Percentiles rank a stretch among this genome's conserved stretches.
phyloP scores from a whole-genome alignment of 2,113 vertebrate genomes.

The Ophthalmolycus amberensis region DNA sequence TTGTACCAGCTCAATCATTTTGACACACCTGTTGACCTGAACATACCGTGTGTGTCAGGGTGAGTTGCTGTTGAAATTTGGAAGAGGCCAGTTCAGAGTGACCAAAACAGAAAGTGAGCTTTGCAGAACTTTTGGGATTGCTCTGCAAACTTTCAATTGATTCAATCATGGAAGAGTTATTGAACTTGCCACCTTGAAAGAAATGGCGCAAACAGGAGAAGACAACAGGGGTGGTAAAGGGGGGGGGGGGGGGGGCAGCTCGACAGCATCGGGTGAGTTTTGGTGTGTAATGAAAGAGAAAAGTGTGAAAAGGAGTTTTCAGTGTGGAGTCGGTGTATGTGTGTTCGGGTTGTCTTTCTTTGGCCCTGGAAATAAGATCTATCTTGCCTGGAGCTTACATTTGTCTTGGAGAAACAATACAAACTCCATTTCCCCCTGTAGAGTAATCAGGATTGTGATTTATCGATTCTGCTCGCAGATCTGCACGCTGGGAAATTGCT shows the following conservation, averaged over 20 bases:
- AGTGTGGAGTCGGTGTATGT: conserved; percentile 34
- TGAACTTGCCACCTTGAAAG: conserved; percentile 65
- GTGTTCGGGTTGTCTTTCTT: conserved; percentile 55
- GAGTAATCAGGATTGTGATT: conserved; percentile 81
- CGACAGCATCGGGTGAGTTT: conserved; percentile 37
- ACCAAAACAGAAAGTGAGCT: conserved; percentile 7
- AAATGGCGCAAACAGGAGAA: conserved; percentile 39
- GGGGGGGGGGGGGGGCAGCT: not conserved
- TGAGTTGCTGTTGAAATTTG: not conserved
- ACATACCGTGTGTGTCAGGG: not conserved
- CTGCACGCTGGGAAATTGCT: conserved; percentile 79
- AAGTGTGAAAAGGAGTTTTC: conserved; percentile 57
- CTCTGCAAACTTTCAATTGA: conserved; percentile 63
- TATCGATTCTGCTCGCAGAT: conserved; percentile 75
- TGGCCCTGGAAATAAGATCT: conserved; percentile 72
- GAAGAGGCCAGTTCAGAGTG: not conserved
- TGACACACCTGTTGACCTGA: not conserved
- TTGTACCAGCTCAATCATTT: not conserved
- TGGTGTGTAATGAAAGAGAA: conserved; percentile 70
- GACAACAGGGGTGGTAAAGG: not conserved
- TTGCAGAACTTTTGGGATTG: conserved; percentile 48
- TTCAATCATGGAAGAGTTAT: conserved; percentile 49
- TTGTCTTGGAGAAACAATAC: conserved; percentile 83
- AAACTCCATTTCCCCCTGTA: conserved; percentile 80
- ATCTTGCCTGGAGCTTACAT: conserved; percentile 75